phyloP scores from a whole-genome alignment of 2,888 invertebrate genomes.

The Pediacus dermestoides region DNA sequence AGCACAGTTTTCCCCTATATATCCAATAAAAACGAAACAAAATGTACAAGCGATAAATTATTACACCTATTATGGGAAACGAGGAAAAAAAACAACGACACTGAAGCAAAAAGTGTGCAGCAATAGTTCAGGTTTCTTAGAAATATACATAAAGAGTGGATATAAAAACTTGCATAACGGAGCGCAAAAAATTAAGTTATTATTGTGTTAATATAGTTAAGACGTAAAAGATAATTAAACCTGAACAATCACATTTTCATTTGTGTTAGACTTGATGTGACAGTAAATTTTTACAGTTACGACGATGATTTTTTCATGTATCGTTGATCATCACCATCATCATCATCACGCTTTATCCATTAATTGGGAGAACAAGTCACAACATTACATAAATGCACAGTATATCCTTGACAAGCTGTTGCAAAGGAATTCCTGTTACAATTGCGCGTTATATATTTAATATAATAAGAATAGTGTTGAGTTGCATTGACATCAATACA shows the following conservation, averaged over 20 bases:
- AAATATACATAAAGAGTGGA: too few species aligned
- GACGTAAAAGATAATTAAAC: background rate
- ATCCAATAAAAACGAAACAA: too few species aligned
- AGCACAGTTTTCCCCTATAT: constrained; percentile 15
- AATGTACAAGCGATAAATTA: too few species aligned
- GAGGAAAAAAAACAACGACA: too few species aligned
- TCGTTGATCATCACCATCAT: too few species aligned
- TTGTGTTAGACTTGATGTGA: background rate
- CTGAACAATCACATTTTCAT: background rate
- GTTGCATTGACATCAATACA: constrained; percentile 21
- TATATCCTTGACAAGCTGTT: constrained; percentile 13
- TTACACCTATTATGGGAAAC: too few species aligned
- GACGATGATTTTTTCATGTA: too few species aligned
- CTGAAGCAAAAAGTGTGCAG: too few species aligned
- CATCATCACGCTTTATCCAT: too few species aligned
- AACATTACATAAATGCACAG: constrained; percentile 14
- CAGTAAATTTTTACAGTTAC: background rate
- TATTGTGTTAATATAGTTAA: background rate
- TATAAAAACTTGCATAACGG: too few species aligned
- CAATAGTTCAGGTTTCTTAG: too few species aligned
- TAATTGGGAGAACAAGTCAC: too few species aligned
- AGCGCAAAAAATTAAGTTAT: background rate
- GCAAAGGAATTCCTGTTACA: constrained; percentile 13
- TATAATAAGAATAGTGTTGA: constrained; percentile 17
- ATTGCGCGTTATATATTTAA: constrained; percentile 15